Percentiles rank a stretch among this genome's conserved stretches.
Evolutionary conservation across 1,140 invertebrate genomes (phyloP).

Genomic region (Drosophila tropicalis): DNA sequence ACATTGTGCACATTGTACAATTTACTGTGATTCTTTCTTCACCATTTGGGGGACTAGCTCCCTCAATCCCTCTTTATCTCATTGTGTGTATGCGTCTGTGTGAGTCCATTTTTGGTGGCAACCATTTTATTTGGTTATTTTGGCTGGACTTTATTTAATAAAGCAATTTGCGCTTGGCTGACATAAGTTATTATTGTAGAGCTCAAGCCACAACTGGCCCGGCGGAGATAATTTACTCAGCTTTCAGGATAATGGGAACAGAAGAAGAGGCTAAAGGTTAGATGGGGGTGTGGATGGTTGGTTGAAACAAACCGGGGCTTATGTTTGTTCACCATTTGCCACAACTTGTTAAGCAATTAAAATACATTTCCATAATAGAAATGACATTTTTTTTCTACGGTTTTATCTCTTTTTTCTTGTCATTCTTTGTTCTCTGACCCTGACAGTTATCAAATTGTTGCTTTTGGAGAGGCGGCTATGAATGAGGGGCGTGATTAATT

Average conservation of each 20-base stretch:
- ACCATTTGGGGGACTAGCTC: constrained; percentile 21
- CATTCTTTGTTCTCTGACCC: background rate
- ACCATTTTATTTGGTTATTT: constrained; percentile 70
- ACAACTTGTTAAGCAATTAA: constrained; percentile 71
- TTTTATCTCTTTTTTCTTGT: constrained; percentile 3
- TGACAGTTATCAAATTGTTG: background rate
- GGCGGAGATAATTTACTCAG: constrained; percentile 66
- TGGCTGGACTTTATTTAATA: constrained; percentile 80
- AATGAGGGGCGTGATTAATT: constrained; percentile 60
- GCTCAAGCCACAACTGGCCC: constrained; percentile 61
- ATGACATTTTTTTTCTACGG: background rate
- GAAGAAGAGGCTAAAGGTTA: background rate
- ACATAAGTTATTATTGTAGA: constrained; percentile 78
- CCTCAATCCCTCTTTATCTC: no score
- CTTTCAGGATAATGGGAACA: background rate
- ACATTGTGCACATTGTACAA: constrained; percentile 76
- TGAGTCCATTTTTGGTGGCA: constrained; percentile 42
- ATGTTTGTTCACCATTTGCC: constrained; percentile 43
- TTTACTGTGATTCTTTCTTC: constrained; percentile 63
- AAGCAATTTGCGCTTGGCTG: constrained; percentile 81
- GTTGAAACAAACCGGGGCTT: background rate
- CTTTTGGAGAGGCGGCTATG: background rate
- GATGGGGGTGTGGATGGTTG: no score
- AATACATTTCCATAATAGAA: constrained; percentile 77
- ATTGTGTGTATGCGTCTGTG: constrained; percentile 14